Percentiles rank a stretch among this genome's conserved stretches.
phyloP scores from a whole-genome alignment of 2,888 invertebrate species.

The Sycophila texana region DNA sequence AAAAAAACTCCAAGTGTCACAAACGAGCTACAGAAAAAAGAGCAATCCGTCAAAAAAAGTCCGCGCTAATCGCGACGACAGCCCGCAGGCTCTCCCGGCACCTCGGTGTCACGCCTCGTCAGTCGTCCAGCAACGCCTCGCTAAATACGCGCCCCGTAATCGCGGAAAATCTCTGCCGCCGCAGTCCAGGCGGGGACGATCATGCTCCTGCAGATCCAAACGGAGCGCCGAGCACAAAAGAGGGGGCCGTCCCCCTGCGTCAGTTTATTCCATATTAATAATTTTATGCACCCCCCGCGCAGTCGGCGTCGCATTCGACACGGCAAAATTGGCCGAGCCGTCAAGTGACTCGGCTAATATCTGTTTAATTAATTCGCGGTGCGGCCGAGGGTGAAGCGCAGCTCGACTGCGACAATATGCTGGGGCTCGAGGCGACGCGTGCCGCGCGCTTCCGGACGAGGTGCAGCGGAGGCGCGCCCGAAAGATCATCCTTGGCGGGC shows the following conservation, averaged over 20 bases:
- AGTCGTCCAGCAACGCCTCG: constrained; percentile 7
- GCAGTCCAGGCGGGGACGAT: neutral
- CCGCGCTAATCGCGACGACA: neutral
- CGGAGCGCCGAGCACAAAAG: neutral
- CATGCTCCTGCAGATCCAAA: neutral
- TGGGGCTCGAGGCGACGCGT: constrained; percentile 16
- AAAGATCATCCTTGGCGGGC: neutral
- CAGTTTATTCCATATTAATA: constrained; percentile 63
- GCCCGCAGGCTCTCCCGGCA: neutral
- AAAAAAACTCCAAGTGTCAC: neutral
- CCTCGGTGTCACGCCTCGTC: constrained; percentile 29
- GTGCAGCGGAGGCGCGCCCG: neutral
- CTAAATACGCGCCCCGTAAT: constrained; percentile 29
- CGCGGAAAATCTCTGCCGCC: constrained; percentile 51
- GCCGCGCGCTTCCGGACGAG: constrained; percentile 21
- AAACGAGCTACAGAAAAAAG: neutral
- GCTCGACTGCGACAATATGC: constrained; percentile 40
- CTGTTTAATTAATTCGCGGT: constrained; percentile 71
- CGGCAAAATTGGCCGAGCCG: constrained; percentile 64
- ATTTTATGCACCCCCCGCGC: constrained; percentile 69
- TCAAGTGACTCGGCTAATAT: constrained; percentile 73
- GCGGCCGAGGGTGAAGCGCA: constrained; percentile 5
- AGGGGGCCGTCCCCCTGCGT: neutral
- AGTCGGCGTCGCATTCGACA: constrained; percentile 66
- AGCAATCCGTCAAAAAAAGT: neutral